phyloP scores from a whole-genome alignment of 2,113 vertebrate species.

The Potamarius usumacintae region DNA sequence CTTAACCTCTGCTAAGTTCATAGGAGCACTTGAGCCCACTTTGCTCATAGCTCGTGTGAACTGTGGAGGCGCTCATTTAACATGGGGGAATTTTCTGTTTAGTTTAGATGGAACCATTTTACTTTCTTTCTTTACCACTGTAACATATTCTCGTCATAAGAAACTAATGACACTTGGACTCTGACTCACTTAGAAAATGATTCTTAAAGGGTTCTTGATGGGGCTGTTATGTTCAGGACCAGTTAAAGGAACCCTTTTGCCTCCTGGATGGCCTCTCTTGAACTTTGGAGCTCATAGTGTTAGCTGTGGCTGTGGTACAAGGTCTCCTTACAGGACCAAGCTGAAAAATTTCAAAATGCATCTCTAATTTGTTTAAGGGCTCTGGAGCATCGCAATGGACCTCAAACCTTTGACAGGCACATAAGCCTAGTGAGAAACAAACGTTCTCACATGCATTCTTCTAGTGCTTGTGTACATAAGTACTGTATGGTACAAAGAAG shows the following conservation, averaged over 20 bases:
- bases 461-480: neutral
- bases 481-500: neutral
- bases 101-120: neutral
- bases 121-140: neutral
- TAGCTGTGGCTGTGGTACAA: slow-evolving; percentile 16
- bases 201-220: slow-evolving; percentile 3
- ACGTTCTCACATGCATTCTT: neutral
- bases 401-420: slow-evolving; percentile 6
- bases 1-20: slow-evolving; percentile 26
- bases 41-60: slow-evolving; percentile 16
- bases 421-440: slow-evolving; percentile 9
- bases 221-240: neutral
- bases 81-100: neutral
- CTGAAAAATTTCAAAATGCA: neutral
- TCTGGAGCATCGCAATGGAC: neutral
- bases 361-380: slow-evolving; percentile 2
- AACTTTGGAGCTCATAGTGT: slow-evolving; percentile 20
- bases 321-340: slow-evolving; percentile 4
- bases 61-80: slow-evolving; percentile 10
- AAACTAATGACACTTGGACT: slow-evolving; percentile 21
- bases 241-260: neutral
- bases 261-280: slow-evolving; percentile 4
- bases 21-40: slow-evolving; percentile 8
- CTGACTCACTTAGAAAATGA: neutral
- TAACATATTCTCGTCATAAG: slow-evolving; percentile 12